phyloP scores from a whole-genome alignment of 2,113 vertebrate species.

The Equus przewalskii region DNA sequence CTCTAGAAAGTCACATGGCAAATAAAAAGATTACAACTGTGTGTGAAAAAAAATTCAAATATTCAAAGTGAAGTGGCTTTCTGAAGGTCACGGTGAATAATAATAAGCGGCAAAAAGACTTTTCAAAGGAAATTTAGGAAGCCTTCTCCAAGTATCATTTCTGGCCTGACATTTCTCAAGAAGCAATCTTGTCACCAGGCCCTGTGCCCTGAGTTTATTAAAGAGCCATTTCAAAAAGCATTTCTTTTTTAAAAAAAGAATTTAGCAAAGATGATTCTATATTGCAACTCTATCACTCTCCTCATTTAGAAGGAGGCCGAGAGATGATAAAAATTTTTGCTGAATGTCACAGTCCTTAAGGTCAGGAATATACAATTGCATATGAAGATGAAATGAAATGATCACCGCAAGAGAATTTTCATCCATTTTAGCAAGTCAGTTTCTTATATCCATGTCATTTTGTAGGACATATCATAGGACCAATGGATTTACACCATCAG shows the following conservation, averaged over 20 bases:
- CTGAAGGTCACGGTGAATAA: not conserved
- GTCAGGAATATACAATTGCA: not conserved
- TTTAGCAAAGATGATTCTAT: constrained; percentile 50
- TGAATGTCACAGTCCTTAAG: constrained; percentile 44
- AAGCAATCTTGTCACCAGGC: constrained; percentile 9
- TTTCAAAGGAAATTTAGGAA: constrained; percentile 18
- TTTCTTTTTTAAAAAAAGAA: constrained; percentile 36
- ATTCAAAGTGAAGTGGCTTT: not conserved
- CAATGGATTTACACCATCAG: not conserved
- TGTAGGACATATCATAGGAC: not conserved
- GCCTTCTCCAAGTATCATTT: constrained; percentile 7
- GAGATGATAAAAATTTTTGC: not conserved
- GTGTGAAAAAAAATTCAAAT: constrained; percentile 21
- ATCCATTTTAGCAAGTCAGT: not conserved
- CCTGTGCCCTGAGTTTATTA: constrained; percentile 59
- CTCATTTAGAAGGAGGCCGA: constrained; percentile 51
- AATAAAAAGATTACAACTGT: not conserved
- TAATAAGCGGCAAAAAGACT: not conserved
- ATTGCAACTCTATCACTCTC: not conserved
- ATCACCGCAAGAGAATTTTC: not conserved
- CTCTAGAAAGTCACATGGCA: not conserved
- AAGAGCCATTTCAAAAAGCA: constrained; percentile 61
- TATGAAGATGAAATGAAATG: constrained; percentile 31
- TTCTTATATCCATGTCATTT: not conserved
- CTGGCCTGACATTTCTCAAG: constrained; percentile 52